Evolutionary conservation across 2,113 vertebrate genomes (phyloP).

Genomic region (Callopanchax toddi): DNA sequence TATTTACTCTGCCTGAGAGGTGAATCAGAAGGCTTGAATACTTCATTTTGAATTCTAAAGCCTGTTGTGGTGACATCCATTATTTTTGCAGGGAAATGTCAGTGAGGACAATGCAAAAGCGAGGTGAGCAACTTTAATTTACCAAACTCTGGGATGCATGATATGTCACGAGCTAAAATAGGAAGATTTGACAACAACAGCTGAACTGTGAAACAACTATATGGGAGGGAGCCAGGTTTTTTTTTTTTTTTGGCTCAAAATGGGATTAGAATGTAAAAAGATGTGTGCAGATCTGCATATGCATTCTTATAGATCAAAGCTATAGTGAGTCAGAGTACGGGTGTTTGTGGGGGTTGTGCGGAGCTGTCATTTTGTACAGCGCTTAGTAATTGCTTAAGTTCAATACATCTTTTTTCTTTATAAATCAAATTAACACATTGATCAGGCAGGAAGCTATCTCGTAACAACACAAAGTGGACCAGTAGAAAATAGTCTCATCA

Average conservation of each 20-base stretch:
- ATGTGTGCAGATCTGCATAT: conserved; percentile 35
- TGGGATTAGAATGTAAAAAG: conserved; percentile 43
- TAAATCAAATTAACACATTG: conserved; percentile 74
- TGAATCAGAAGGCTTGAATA: conserved; percentile 21
- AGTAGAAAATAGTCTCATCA: conserved; percentile 52
- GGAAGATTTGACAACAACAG: conserved; percentile 21
- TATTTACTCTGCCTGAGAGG: conserved; percentile 33
- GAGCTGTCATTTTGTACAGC: conserved; percentile 51
- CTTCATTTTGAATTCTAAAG: conserved; percentile 33
- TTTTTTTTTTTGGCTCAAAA: too few relatives aligned
- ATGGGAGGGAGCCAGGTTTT: conserved; percentile 29
- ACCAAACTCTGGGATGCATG: conserved; percentile 16
- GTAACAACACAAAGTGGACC: conserved; percentile 54
- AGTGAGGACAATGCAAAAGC: conserved; percentile 19
- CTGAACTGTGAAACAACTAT: conserved; percentile 15
- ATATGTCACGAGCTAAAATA: conserved; percentile 25
- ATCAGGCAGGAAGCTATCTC: conserved; percentile 63
- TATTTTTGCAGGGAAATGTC: conserved; percentile 4
- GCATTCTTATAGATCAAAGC: conserved; percentile 50
- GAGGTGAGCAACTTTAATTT: conserved; percentile 22
- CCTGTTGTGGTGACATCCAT: neutral
- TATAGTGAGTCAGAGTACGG: conserved; percentile 36
- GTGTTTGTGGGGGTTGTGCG: conserved; percentile 37
- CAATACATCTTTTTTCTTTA: conserved; percentile 72
- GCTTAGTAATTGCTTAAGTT: conserved; percentile 61